A percentile compares a stretch with the other conserved stretches of the same genome.
phyloP scores from a whole-genome alignment of 2,113 vertebrate species.

The Phalacrocorax pelagicus region DNA sequence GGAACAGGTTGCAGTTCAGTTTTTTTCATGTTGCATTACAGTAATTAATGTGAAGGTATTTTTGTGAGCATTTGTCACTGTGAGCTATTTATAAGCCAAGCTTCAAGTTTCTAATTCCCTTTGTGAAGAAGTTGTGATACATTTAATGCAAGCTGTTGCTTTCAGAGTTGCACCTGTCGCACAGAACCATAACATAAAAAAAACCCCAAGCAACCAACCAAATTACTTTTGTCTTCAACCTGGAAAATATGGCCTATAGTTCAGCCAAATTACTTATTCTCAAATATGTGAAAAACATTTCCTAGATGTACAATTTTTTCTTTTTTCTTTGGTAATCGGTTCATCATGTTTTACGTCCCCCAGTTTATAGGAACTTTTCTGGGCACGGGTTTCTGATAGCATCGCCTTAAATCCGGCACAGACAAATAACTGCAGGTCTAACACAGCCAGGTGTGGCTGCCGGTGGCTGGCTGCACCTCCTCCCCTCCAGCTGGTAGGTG shows the following conservation, averaged over 20 bases:
- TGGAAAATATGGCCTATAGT: not conserved
- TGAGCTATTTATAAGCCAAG: not conserved
- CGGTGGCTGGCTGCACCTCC: not conserved
- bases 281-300: not conserved
- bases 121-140: not conserved
- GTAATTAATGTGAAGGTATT: not conserved
- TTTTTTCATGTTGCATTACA: not conserved
- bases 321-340: not conserved
- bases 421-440: not conserved
- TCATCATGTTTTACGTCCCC: not conserved
- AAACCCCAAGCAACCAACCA: not conserved
- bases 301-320: accelerated
- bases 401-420: not conserved
- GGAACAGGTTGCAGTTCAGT: not conserved
- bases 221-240: not conserved
- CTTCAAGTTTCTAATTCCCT: not conserved
- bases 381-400: not conserved
- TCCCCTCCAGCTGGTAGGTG: accelerated
- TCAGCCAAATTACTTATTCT: not conserved
- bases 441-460: not conserved
- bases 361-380: not conserved
- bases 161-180: not conserved
- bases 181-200: not conserved
- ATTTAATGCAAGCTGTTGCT: not conserved
- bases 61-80: not conserved